A percentile compares a stretch with the other conserved stretches of the same genome.
Conservation (phyloP, 2,888 invertebrate genomes). For the Xylocampa areola region DNA sequence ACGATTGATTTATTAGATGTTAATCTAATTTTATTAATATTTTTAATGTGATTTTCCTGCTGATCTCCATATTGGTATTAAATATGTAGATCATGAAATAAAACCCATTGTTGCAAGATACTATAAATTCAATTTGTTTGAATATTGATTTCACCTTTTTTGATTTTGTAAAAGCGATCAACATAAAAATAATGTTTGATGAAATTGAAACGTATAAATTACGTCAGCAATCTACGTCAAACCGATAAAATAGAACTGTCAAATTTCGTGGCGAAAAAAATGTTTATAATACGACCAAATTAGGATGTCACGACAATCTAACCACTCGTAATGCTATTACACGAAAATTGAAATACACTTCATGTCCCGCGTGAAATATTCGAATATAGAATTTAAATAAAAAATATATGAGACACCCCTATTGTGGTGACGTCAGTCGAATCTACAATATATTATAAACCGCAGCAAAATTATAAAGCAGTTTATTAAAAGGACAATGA, state of each 20-base stretch:
- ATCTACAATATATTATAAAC: slow-evolving; percentile 84
- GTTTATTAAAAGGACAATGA: slow-evolving; percentile 54
- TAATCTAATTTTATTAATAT: slow-evolving; percentile 26
- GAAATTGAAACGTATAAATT: slow-evolving; percentile 50
- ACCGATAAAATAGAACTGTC: slow-evolving; percentile 51
- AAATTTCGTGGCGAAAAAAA: slow-evolving; percentile 51
- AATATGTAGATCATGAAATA: slow-evolving; percentile 27
- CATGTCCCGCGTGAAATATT: slow-evolving; percentile 79
- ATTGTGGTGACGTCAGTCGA: slow-evolving; percentile 84
- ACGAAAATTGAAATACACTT: slow-evolving; percentile 78
- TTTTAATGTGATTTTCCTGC: slow-evolving; percentile 26
- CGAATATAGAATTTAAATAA: slow-evolving; percentile 82
- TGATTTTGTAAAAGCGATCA: slow-evolving; percentile 19
- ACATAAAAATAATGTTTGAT: slow-evolving; percentile 37
- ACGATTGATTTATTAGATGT: slow-evolving; percentile 45
- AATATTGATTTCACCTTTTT: slow-evolving; percentile 33
- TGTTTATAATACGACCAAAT: slow-evolving; percentile 66
- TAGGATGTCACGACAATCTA: slow-evolving; percentile 72
- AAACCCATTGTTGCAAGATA: slow-evolving; percentile 26
- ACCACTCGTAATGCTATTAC: slow-evolving; percentile 71
- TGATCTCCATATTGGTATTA: slow-evolving; percentile 29
- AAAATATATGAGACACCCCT: slow-evolving; percentile 82
- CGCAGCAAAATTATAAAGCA: slow-evolving; percentile 65
- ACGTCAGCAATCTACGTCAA: slow-evolving; percentile 47
- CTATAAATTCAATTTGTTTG: slow-evolving; percentile 26